These are phyloP conservation scores for Aphyosemion australe DNA, from an alignment of 2,113 vertebrate species.

Conservation along the genomic window DNA sequence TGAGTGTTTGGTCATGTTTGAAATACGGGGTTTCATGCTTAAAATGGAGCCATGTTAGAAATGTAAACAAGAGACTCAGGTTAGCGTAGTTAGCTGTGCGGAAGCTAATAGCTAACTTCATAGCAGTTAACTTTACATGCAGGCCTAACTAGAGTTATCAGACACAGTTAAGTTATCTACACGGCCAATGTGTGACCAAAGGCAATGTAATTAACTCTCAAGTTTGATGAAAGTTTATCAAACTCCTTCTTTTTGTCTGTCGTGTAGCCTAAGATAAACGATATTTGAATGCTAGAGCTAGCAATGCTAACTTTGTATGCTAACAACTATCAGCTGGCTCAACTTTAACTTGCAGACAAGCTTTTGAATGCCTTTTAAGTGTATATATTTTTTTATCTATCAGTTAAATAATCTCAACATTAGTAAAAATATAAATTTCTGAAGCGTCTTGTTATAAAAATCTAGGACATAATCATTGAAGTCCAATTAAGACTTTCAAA, in stretches of 20 bases:
- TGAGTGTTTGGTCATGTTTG: neutral
- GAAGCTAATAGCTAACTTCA: conserved; percentile 66
- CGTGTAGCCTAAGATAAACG: neutral
- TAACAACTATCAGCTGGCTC: conserved; percentile 8
- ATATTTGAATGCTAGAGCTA: conserved; percentile 20
- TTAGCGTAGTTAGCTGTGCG: conserved; percentile 54
- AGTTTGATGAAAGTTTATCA: neutral
- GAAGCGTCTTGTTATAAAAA: too few species aligned
- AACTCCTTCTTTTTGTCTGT: neutral
- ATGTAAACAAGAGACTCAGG: conserved; percentile 56
- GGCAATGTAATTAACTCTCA: neutral
- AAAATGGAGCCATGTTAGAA: conserved; percentile 6
- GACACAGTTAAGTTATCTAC: neutral
- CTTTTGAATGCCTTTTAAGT: too few species aligned
- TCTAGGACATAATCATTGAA: too few species aligned
- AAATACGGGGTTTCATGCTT: neutral
- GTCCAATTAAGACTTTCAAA: too few species aligned
- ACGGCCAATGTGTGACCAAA: too few species aligned
- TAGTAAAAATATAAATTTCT: too few species aligned
- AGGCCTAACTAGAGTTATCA: conserved; percentile 26
- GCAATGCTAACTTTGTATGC: conserved; percentile 36
- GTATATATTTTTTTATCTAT: too few species aligned
- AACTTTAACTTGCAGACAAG: neutral
- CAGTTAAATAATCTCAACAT: too few species aligned
- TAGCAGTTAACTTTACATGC: conserved; percentile 57